These are phyloP conservation scores for Ptilorrhoa leucosticta DNA, from an alignment of 2,113 vertebrate species.

Conservation along the genomic window DNA sequence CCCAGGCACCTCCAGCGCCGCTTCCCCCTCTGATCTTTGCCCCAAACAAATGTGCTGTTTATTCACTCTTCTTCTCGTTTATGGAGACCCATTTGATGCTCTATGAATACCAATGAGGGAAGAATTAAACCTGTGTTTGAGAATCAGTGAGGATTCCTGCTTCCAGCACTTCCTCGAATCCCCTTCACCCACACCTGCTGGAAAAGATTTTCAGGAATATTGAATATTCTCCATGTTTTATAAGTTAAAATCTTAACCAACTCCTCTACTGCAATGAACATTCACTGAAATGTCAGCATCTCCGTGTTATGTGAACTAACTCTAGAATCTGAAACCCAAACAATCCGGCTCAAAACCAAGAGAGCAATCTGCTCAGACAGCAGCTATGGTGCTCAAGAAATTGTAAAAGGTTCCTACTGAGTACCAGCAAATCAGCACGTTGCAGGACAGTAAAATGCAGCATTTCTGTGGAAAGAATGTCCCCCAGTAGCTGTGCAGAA, in stretches of 20 bases:
- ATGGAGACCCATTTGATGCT: not conserved
- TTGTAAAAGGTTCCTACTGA: not conserved
- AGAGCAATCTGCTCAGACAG: not conserved
- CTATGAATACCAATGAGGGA: conserved; percentile 24
- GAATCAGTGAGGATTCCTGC: not conserved
- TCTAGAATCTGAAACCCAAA: not conserved
- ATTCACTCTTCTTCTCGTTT: not conserved
- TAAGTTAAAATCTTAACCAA: not conserved
- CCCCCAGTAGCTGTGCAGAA: not conserved
- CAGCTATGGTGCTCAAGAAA: not conserved
- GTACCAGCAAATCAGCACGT: not conserved
- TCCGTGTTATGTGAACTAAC: not conserved
- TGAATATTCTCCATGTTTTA: not conserved
- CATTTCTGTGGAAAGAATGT: not conserved
- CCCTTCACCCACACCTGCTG: not conserved
- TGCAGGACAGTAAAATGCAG: not conserved
- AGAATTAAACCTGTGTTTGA: not conserved
- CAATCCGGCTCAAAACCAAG: not conserved
- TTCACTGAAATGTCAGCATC: not conserved
- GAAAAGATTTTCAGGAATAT: not conserved
- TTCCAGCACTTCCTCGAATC: not conserved
- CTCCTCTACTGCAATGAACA: not conserved
- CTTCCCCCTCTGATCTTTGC: conserved; percentile 35
- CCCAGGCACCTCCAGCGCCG: conserved; percentile 31
- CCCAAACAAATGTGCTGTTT: conserved; percentile 13